Evolutionary conservation across 2,113 vertebrate species (phyloP).

Genomic region (Vicugna pacos): DNA sequence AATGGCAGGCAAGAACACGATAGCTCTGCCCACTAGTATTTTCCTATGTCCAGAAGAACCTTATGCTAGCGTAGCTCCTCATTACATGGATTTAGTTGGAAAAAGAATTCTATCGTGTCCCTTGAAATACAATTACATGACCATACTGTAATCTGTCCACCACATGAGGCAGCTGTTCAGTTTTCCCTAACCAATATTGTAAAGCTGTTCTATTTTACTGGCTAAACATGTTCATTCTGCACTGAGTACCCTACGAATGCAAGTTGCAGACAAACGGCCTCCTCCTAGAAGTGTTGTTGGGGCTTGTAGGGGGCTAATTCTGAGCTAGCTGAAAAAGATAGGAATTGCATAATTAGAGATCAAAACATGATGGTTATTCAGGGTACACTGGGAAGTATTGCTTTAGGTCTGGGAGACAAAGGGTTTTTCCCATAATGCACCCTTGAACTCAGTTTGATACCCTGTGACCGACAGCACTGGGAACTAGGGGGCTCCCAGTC

Average conservation of each 20-base stretch:
- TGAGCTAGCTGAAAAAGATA: not conserved
- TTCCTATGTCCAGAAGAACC: not conserved
- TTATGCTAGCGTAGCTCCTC: slow-evolving; percentile 18
- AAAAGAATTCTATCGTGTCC: slow-evolving; percentile 57
- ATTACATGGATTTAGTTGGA: not conserved
- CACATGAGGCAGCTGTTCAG: slow-evolving; percentile 53
- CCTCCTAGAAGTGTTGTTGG: not conserved
- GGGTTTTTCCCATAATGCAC: not conserved
- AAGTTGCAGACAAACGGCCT: not conserved
- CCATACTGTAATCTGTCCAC: slow-evolving; percentile 33
- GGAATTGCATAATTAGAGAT: not conserved
- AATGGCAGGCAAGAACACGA: slow-evolving; percentile 48
- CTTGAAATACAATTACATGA: slow-evolving; percentile 64
- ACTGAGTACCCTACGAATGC: not conserved
- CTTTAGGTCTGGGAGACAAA: not conserved
- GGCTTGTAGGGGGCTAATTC: not conserved
- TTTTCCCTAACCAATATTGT: slow-evolving; percentile 1
- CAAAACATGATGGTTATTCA: not conserved
- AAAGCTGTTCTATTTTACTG: slow-evolving; percentile 49
- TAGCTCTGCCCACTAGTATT: not conserved
- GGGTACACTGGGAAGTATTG: not conserved
- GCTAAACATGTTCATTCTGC: not conserved
- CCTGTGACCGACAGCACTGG: not conserved
- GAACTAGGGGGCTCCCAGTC: not conserved
- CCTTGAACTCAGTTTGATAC: not conserved